phyloP scores from a whole-genome alignment of 1,140 invertebrate species.

The Alviniconcha marisindica region DNA sequence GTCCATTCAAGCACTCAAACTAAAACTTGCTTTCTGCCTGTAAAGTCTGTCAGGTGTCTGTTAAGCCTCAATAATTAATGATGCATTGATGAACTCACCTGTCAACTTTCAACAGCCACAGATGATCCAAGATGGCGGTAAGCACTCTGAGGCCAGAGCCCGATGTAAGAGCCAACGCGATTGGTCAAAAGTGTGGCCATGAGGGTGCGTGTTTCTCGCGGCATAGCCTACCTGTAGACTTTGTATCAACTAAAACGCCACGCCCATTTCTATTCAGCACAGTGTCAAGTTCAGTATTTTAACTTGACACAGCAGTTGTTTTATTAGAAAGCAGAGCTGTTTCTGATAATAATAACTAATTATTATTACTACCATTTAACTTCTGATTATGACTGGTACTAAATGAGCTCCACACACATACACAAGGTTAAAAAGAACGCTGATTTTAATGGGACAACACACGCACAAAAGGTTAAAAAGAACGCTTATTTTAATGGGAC shows the following conservation, averaged over 20 bases:
- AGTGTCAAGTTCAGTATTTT: no score
- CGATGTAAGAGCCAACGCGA: constrained; percentile 5
- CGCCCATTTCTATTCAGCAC: constrained; percentile 32
- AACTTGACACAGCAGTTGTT: no score
- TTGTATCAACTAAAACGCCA: no score
- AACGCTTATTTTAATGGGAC: no score
- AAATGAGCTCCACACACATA: no score
- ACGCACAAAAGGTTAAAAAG: no score
- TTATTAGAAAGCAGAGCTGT: no score
- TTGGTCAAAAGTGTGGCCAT: not conserved
- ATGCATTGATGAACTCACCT: constrained; percentile 14
- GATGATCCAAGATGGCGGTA: constrained; percentile 30
- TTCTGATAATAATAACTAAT: no score
- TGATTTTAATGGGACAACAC: no score
- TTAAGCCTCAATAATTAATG: not conserved
- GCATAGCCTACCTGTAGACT: not conserved
- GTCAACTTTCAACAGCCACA: constrained; percentile 24
- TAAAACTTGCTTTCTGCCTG: not conserved
- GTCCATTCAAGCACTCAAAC: not conserved
- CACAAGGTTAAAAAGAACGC: no score
- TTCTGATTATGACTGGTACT: no score
- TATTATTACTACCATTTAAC: no score
- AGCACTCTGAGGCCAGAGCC: not conserved
- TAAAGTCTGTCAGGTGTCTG: not conserved
- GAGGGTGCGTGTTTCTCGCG: not conserved